phyloP scores from a whole-genome alignment of 2,888 invertebrate species.

The Stramonita haemastoma region DNA sequence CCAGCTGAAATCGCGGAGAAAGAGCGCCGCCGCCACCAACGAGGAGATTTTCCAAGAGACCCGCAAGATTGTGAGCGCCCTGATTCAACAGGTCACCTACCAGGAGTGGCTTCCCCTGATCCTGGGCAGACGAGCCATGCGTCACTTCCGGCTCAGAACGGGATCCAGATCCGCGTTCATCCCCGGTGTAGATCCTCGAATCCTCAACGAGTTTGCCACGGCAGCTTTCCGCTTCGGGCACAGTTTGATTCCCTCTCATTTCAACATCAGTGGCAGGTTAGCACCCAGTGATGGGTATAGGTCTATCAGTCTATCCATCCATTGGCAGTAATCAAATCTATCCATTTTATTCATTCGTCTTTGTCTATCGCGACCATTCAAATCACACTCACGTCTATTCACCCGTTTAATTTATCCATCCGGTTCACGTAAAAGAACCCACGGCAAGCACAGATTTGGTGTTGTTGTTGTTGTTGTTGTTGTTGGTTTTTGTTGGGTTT shows the following conservation, averaged over 20 bases:
- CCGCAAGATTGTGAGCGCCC: slow-evolving; percentile 21
- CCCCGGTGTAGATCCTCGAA: slow-evolving; percentile 38
- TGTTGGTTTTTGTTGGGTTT: too few relatives aligned
- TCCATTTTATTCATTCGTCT: too few relatives aligned
- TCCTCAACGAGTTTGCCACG: slow-evolving; percentile 37
- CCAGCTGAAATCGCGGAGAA: neutral
- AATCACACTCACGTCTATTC: too few relatives aligned
- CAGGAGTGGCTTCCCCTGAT: slow-evolving; percentile 43
- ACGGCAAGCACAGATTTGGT: too few relatives aligned
- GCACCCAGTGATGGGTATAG: neutral
- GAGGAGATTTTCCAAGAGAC: slow-evolving; percentile 29
- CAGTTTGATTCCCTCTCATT: slow-evolving; percentile 22
- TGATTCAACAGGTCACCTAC: slow-evolving; percentile 43
- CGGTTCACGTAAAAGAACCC: too few relatives aligned
- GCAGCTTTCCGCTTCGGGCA: slow-evolving; percentile 45
- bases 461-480: too few relatives aligned
- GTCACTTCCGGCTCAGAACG: slow-evolving; percentile 1
- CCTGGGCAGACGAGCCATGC: slow-evolving; percentile 6
- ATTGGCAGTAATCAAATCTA: too few relatives aligned
- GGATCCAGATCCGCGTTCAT: slow-evolving; percentile 15
- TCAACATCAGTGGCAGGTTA: slow-evolving; percentile 29
- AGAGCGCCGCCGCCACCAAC: neutral
- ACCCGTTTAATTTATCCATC: too few relatives aligned
- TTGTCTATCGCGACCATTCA: too few relatives aligned
- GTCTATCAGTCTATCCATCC: neutral